A percentile compares a stretch with the other conserved stretches of the same genome.
These are phyloP conservation scores for Nerophis ophidion DNA, from an alignment of 2,113 vertebrate species.

Conservation along the genomic window DNA sequence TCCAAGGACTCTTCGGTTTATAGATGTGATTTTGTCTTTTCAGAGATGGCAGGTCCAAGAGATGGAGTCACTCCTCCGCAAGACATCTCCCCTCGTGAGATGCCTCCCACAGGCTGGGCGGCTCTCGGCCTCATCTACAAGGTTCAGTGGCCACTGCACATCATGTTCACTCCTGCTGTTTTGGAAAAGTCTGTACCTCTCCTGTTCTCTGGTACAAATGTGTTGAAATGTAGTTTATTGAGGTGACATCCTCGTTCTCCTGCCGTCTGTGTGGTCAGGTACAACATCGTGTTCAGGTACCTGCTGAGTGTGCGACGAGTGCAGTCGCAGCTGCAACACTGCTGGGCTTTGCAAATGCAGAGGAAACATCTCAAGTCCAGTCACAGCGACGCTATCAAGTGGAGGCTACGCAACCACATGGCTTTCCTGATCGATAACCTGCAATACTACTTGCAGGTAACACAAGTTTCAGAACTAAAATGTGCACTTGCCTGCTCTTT, in stretches of 20 bases:
- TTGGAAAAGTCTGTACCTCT: conserved; percentile 84
- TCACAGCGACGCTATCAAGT: conserved; percentile 86
- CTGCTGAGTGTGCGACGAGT: conserved; percentile 90
- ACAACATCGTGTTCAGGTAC: conserved; percentile 96
- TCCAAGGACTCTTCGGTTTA: too few species aligned
- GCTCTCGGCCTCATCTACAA: conserved; percentile 93
- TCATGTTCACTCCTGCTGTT: conserved; percentile 94
- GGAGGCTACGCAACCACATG: conserved; percentile 95
- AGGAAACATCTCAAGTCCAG: conserved; percentile 90
- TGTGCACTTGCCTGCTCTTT: too few species aligned
- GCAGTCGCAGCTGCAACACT: conserved; percentile 94
- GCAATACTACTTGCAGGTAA: conserved; percentile 96
- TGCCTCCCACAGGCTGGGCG: conserved; percentile 89
- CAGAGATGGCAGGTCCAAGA: conserved; percentile 78
- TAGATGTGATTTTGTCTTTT: background rate
- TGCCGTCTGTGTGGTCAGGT: conserved; percentile 70
- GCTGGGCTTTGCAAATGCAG: conserved; percentile 98
- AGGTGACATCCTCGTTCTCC: background rate
- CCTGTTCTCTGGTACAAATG: rapidly evolving
- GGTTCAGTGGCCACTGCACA: conserved; percentile 96
- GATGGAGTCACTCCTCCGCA: conserved; percentile 82
- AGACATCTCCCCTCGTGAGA: conserved; percentile 88
- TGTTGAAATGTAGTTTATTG: too few species aligned
- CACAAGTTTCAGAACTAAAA: conserved; percentile 58
- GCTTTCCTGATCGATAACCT: conserved; percentile 96